Evolutionary conservation across 2,113 vertebrate genomes (phyloP).

Genomic region (Poeciliopsis occidentalis): DNA sequence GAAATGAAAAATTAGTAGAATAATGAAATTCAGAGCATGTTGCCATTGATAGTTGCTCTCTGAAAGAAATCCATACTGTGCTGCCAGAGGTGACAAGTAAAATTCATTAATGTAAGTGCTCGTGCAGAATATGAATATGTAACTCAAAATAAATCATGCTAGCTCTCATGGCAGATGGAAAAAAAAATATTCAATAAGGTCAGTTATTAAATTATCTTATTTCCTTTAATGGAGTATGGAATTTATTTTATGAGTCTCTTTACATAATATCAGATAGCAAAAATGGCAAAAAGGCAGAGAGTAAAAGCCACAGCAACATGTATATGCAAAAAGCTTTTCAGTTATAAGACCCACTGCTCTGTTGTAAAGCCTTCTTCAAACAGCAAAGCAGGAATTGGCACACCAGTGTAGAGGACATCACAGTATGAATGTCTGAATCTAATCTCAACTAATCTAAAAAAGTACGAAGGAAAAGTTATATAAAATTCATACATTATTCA

Average conservation of each 20-base stretch:
- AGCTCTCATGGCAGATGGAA: not conserved
- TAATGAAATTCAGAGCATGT: slow-evolving; percentile 42
- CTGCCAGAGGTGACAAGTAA: not conserved
- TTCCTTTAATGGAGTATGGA: not conserved
- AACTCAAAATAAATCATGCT: not conserved
- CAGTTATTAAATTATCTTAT: not conserved
- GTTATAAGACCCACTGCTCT: not conserved
- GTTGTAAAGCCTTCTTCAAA: not conserved
- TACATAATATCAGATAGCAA: not conserved
- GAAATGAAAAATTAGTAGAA: slow-evolving; percentile 23
- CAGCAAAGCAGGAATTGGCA: too few relatives aligned
- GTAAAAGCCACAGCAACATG: not conserved
- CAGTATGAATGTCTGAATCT: too few relatives aligned
- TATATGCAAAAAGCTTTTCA: not conserved
- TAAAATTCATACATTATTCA: too few relatives aligned
- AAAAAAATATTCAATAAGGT: not conserved
- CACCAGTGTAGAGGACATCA: too few relatives aligned
- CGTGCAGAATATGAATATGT: not conserved
- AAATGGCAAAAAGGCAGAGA: not conserved
- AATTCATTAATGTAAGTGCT: not conserved
- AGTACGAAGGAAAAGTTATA: too few relatives aligned
- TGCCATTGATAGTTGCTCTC: slow-evolving; percentile 5
- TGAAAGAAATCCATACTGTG: slow-evolving; percentile 20
- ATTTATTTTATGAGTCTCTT: not conserved
- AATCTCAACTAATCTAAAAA: too few relatives aligned